Evolutionary conservation across 2,888 invertebrate species (phyloP).

Genomic region (Ophion slaviceki): DNA sequence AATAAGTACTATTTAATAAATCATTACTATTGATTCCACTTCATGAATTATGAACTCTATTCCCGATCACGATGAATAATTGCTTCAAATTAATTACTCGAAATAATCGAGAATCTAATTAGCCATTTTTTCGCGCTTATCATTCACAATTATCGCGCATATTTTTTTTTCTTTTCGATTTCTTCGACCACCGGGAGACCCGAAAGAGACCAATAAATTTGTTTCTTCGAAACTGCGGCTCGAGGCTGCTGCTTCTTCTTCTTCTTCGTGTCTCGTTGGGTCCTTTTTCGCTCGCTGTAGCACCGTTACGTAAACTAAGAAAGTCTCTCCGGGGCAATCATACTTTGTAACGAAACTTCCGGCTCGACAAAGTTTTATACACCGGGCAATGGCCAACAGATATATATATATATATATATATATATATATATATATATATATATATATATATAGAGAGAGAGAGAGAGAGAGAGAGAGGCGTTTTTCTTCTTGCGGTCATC

Average conservation of each 20-base stretch:
- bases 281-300: constrained; percentile 30
- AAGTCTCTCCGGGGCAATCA: constrained; percentile 56
- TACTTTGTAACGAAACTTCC: constrained; percentile 65
- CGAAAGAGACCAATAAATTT: constrained; percentile 62
- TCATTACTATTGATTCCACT: too few species aligned
- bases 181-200: not conserved
- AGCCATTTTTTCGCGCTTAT: not conserved
- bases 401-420: not conserved
- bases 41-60: too few species aligned
- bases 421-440: not conserved
- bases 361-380: constrained; percentile 39
- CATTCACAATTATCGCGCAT: not conserved
- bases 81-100: not conserved
- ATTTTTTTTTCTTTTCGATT: not conserved
- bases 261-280: constrained; percentile 9
- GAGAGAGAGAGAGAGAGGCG: constrained; percentile 15
- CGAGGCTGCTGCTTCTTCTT: constrained; percentile 44
- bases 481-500: constrained; percentile 27
- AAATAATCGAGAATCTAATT: not conserved
- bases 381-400: not conserved
- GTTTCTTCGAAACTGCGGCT: constrained; percentile 69
- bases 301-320: constrained; percentile 60
- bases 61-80: not conserved
- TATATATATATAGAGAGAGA: not conserved
- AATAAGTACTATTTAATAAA: not conserved